These are phyloP conservation scores for Callipepla squamata DNA, from an alignment of 2,113 vertebrate genomes.

Conservation along the genomic window DNA sequence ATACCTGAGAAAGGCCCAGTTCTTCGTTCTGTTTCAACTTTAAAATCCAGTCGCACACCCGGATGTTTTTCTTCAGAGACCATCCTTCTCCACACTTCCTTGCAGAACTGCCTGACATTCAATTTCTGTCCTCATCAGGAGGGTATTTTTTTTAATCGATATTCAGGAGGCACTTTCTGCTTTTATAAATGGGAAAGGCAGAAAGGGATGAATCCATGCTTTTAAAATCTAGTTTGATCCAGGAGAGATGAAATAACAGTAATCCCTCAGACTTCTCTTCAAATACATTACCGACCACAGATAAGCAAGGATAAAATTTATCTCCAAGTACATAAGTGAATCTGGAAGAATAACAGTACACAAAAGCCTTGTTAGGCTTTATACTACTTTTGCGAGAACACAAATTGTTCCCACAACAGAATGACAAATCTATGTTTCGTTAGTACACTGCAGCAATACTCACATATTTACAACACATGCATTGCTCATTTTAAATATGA, in stretches of 20 bases:
- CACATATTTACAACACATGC: not conserved
- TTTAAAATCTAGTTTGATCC: not conserved
- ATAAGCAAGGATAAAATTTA: not conserved
- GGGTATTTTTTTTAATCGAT: not conserved
- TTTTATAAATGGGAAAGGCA: not conserved
- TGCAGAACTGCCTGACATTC: not conserved
- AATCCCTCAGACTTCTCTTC: not conserved
- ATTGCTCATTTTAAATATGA: not conserved
- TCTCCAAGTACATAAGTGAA: not conserved
- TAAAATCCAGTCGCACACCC: not conserved
- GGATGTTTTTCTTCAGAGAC: not conserved
- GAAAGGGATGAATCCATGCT: not conserved
- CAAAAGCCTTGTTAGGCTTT: not conserved
- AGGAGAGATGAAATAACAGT: not conserved
- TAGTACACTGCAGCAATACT: not conserved
- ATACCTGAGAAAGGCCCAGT: not conserved
- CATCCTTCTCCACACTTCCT: not conserved
- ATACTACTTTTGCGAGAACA: not conserved
- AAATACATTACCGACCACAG: not conserved
- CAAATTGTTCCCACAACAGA: not conserved
- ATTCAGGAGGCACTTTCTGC: not conserved
- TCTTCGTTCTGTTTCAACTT: not conserved
- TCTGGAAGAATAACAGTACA: not conserved
- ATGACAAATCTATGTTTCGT: not conserved
- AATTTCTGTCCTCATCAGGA: not conserved